A percentile compares a stretch with the other conserved stretches of the same genome.
Conservation (phyloP, 1,140 invertebrate genomes). For the Ceratitis capitata region DNA sequence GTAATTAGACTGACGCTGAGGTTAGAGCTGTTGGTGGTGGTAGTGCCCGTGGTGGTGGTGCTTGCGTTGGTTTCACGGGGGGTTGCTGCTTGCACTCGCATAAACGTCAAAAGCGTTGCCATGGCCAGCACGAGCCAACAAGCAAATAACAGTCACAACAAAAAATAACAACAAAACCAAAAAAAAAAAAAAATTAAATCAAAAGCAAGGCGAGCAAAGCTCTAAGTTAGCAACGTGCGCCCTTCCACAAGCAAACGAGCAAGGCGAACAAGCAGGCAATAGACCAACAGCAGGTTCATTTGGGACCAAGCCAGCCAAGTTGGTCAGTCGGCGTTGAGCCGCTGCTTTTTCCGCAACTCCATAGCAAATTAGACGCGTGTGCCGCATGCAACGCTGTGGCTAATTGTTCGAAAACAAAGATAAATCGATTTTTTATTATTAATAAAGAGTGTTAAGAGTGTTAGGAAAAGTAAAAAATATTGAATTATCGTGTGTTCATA, state of each 20-base stretch:
- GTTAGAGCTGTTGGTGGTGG: not conserved
- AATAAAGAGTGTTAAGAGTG: no score
- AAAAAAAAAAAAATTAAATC: no score
- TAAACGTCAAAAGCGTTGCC: conserved; percentile 25
- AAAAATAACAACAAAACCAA: not conserved
- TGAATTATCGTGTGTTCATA: not conserved
- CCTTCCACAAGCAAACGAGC: not conserved
- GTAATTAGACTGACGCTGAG: not conserved
- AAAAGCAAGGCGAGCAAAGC: not conserved
- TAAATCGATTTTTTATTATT: conserved; percentile 14
- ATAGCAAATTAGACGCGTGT: not conserved
- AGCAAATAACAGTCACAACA: not conserved
- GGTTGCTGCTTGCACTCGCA: conserved; percentile 7
- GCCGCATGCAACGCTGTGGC: not conserved
- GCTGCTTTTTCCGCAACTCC: not conserved
- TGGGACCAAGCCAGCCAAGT: not conserved
- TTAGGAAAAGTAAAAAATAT: no score
- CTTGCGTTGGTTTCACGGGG: conserved; percentile 48
- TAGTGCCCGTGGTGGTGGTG: conserved; percentile 39
- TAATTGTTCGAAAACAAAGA: not conserved
- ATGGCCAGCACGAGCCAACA: conserved; percentile 1
- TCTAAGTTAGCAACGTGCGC: not conserved
- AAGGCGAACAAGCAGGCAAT: not conserved
- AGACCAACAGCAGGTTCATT: not conserved
- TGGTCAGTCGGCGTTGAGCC: conserved; percentile 1